Evolutionary conservation across 2,888 invertebrate genomes (phyloP), one percentile per base, ranked within the genome.

Genomic region (Leptura quadrifasciata): DNA sequence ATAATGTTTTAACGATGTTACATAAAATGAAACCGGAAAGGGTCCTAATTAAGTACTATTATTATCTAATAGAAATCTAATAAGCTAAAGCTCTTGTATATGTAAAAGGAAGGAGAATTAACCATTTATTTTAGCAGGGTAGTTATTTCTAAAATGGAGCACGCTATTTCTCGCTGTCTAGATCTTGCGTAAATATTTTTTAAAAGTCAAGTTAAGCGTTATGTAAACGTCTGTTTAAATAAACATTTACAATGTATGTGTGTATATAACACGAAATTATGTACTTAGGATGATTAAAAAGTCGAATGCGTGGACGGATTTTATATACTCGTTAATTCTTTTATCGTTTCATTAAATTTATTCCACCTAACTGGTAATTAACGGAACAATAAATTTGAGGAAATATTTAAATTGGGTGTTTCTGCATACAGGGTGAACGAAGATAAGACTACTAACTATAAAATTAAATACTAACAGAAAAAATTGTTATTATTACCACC

Each of bases 191-290:
- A 47, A n/a, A 47, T 47, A n/a, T 47, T 31, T 31, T 31, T 47
- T 15, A 47, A 47, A 15, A 47, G 47, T 47, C 47, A n/a, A 47
- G 15, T 15, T 47, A 47, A 47, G 15, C 47, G 47, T n/a, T 47
- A 47, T 47, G 47, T 47, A 47, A 15, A 47, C 12, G n/a, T n/a
- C 5, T n/a, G n/a, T 47, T 47, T n/a, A 47, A 47, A 47, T n/a
- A 47, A 3, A 47, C 47, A n/a, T 47, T 47, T 47, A n/a, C 47
- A n/a, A 47, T 47, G 47, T 47, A 47, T 39, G 12, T 47, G 47
- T 47, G 47, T 47, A 47, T 47, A 47, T 47, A 47, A 47, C 47
- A 47, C 47, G 47, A 47, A n/a, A 12, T 47, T 47, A 47, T 47
- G 47, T 47, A 47, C 47, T 47, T 47, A 47, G 47, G 47, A 47